phyloP scores from a whole-genome alignment of 2,888 invertebrate genomes.

The Acanthopleura granulata region DNA sequence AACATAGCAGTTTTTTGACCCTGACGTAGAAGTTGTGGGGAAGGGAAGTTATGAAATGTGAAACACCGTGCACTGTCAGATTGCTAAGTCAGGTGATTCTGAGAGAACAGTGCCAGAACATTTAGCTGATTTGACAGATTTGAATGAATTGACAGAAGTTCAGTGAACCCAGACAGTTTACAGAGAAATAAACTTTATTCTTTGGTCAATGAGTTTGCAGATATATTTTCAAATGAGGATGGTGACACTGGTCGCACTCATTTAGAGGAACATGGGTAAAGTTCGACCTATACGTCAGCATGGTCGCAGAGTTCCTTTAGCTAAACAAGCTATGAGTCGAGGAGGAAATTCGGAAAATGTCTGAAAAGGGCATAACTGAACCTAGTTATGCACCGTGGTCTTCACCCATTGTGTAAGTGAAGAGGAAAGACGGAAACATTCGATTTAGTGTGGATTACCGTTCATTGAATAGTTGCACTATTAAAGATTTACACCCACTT shows the following conservation, averaged over 20 bases:
- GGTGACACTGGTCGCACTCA: constrained; percentile 20
- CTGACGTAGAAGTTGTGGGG: constrained; percentile 2
- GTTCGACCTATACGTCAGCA: constrained; percentile 19
- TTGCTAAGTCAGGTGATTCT: too few species aligned
- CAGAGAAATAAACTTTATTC: not conserved
- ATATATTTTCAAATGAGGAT: constrained; percentile 18
- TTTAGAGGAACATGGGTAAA: constrained; percentile 19
- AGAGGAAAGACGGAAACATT: constrained; percentile 56
- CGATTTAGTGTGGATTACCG: constrained; percentile 50
- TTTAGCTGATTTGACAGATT: not conserved
- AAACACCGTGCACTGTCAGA: too few species aligned
- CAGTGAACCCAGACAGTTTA: not conserved
- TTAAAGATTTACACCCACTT: constrained; percentile 27
- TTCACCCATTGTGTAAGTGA: constrained; percentile 62
- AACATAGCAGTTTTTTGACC: not conserved
- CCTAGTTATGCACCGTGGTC: constrained; percentile 60
- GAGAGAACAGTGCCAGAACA: not conserved
- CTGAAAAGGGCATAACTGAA: constrained; percentile 27
- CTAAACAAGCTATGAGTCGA: constrained; percentile 8
- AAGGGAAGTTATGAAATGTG: not conserved
- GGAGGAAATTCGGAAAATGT: constrained; percentile 21
- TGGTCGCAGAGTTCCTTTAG: constrained; percentile 21
- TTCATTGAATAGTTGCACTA: constrained; percentile 36
- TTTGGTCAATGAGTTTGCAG: constrained; percentile 18
- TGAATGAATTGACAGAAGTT: constrained; percentile 1